These are phyloP conservation scores for Bothrops alternatus DNA, from an alignment of 2,797 vertebrate genomes.

Conservation along the genomic window DNA sequence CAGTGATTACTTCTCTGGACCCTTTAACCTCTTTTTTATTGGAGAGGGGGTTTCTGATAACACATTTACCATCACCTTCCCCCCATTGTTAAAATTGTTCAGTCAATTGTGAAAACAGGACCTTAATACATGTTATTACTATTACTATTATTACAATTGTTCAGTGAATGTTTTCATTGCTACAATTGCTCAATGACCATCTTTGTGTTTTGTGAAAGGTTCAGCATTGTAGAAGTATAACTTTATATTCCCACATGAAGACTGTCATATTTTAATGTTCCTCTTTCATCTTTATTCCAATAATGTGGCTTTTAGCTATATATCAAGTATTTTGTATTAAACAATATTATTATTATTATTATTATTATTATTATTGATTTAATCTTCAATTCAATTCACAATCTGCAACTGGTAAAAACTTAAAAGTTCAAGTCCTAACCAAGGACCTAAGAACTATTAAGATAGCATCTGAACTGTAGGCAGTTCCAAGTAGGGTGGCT, in stretches of 20 bases:
- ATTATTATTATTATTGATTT: neutral
- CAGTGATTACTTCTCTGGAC: neutral
- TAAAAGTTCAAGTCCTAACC: neutral
- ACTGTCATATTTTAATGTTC: neutral
- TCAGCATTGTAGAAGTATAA: neutral
- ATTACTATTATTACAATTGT: neutral
- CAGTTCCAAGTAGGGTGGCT: too few species aligned
- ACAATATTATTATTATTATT: neutral
- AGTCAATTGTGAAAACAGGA: neutral
- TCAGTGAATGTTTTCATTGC: neutral
- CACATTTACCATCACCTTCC: neutral
- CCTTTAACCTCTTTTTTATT: neutral
- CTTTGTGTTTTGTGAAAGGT: neutral
- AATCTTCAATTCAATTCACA: neutral
- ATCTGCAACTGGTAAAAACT: neutral
- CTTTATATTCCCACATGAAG: neutral
- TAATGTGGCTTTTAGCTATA: neutral
- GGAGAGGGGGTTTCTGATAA: neutral
- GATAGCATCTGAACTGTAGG: neutral
- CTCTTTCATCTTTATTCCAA: neutral
- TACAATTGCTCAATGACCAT: neutral
- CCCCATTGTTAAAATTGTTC: neutral
- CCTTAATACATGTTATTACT: neutral
- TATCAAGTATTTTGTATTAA: neutral
- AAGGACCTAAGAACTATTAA: neutral